Conservation (phyloP, 2,888 invertebrate genomes). For the Ochlodes sylvanus region DNA sequence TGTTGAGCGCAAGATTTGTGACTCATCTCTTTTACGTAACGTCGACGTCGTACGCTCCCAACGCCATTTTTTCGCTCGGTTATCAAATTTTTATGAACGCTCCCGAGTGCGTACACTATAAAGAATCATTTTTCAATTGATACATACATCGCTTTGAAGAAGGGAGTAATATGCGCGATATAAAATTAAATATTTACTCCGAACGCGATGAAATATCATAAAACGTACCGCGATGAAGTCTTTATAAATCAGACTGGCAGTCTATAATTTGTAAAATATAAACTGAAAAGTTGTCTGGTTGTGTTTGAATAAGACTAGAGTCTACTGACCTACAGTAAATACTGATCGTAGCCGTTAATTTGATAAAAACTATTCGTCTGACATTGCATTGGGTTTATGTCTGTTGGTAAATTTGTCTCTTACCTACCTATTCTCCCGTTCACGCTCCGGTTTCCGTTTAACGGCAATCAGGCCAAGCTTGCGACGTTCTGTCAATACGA, state of each 20-base stretch:
- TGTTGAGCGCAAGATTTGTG: constrained; percentile 79
- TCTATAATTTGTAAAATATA: constrained; percentile 16
- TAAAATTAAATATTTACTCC: constrained; percentile 27
- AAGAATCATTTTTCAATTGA: constrained; percentile 31
- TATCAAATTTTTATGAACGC: constrained; percentile 52
- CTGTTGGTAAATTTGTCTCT: constrained; percentile 33
- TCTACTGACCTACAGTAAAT: too few relatives aligned
- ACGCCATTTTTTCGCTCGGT: constrained; percentile 48
- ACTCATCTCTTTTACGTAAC: constrained; percentile 67
- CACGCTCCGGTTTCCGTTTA: constrained; percentile 76
- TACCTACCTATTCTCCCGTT: constrained; percentile 53
- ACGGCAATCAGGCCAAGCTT: constrained; percentile 79
- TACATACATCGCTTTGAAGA: constrained; percentile 32
- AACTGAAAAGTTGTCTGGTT: constrained; percentile 15
- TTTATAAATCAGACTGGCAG: constrained; percentile 16
- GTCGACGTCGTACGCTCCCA: constrained; percentile 48
- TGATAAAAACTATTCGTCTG: constrained; percentile 25
- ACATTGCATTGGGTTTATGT: constrained; percentile 23
- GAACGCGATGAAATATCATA: constrained; percentile 27
- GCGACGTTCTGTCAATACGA: constrained; percentile 83
- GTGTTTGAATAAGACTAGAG: constrained; percentile 24
- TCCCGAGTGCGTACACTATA: constrained; percentile 29
- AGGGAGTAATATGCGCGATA: constrained; percentile 13
- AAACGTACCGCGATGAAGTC: constrained; percentile 9
- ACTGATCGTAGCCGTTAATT: constrained; percentile 31